A percentile compares a stretch with the other conserved stretches of the same genome.
Evolutionary conservation across 2,888 invertebrate genomes (phyloP).

Genomic region (Machimus rusticus): DNA sequence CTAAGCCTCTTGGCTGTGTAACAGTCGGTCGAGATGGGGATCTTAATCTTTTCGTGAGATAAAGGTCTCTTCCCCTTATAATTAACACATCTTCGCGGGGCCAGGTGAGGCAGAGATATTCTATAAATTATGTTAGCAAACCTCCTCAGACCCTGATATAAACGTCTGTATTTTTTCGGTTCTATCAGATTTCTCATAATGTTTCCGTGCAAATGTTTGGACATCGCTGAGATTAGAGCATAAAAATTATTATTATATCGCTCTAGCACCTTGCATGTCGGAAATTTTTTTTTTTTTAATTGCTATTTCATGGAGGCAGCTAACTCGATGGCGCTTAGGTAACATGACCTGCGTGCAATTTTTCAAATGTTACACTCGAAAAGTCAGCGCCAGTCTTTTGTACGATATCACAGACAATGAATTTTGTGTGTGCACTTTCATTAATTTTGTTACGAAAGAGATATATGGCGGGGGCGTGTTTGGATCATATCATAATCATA

Average conservation of each 20-base stretch:
- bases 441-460: neutral
- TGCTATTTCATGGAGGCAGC: neutral
- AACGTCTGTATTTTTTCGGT: neutral
- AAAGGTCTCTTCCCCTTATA: neutral
- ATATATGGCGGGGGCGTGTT: neutral
- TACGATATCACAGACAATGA: neutral
- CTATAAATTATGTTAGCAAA: neutral
- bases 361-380: neutral
- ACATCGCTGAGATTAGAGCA: neutral
- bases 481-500: neutral
- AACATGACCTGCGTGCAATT: neutral
- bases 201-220: neutral
- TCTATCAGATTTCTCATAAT: neutral
- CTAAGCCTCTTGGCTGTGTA: neutral
- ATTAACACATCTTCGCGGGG: neutral
- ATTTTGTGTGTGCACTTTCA: conserved; percentile 3
- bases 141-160: neutral
- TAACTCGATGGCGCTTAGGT: neutral
- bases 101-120: neutral
- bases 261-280: neutral
- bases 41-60: neutral
- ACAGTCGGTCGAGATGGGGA: neutral
- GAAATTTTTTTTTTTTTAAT: neutral
- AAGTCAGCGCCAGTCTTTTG: neutral
- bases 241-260: neutral